These are phyloP conservation scores for Manis javanica DNA, from an alignment of 2,797 vertebrate species.

Conservation along the genomic window DNA sequence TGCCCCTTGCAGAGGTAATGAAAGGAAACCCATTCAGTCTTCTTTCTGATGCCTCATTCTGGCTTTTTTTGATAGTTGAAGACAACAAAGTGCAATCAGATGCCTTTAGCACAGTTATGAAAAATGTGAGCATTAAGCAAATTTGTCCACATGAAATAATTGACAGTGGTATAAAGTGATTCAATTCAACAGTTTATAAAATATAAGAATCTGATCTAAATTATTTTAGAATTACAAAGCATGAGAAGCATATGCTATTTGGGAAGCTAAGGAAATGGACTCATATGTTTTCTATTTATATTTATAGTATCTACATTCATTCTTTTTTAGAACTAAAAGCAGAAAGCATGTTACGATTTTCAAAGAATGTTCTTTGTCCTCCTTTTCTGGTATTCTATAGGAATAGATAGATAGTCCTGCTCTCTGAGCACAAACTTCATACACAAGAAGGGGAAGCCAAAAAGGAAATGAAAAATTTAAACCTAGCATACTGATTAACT, in stretches of 20 bases:
- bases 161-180: constrained; percentile 49
- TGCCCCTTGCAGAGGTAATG: constrained; percentile 48
- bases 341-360: neutral
- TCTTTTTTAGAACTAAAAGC: constrained; percentile 14
- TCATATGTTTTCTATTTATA: neutral
- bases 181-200: constrained; percentile 64
- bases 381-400: neutral
- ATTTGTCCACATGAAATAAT: constrained; percentile 68
- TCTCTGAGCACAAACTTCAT: neutral
- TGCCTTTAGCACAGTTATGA: constrained; percentile 40
- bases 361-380: neutral
- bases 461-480: constrained; percentile 26
- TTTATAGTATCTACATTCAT: constrained; percentile 12
- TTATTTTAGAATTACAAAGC: constrained; percentile 60
- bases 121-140: constrained; percentile 74
- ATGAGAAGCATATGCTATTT: constrained; percentile 29
- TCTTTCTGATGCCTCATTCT: constrained; percentile 56
- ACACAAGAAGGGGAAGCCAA: constrained; percentile 10
- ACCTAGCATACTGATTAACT: constrained; percentile 16
- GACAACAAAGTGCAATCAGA: constrained; percentile 65
- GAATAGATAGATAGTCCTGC: neutral
- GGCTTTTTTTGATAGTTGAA: constrained; percentile 73
- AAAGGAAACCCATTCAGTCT: constrained; percentile 69
- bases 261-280: constrained; percentile 52
- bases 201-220: constrained; percentile 54